Conservation (phyloP, 2,797 vertebrate species). For the Gymnoscopelus microlampas region DNA sequence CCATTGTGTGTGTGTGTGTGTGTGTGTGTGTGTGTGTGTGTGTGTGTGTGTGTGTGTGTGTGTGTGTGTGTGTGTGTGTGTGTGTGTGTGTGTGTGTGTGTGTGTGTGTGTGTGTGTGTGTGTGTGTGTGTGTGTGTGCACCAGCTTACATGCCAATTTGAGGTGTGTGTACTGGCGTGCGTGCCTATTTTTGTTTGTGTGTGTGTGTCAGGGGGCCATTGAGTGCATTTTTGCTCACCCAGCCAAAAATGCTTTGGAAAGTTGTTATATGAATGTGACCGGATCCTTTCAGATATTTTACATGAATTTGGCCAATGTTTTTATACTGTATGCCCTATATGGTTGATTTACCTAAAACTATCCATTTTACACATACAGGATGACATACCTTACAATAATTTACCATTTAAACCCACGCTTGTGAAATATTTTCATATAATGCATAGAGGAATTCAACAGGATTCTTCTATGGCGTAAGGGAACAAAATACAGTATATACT, state of each 20-base stretch:
- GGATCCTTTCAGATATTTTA: too few species aligned
- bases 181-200: too few species aligned
- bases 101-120: conserved; percentile 24
- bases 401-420: too few species aligned
- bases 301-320: too few species aligned
- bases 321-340: too few species aligned
- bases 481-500: neutral
- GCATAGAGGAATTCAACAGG: conserved; percentile 26
- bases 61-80: conserved; percentile 39
- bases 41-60: conserved; percentile 46
- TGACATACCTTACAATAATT: too few species aligned
- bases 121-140: conserved; percentile 43
- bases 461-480: conserved; percentile 25
- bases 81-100: neutral
- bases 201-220: conserved; percentile 26
- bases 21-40: conserved; percentile 45
- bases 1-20: conserved; percentile 33
- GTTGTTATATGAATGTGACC: too few species aligned
- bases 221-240: conserved; percentile 29
- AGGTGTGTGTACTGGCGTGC: conserved; percentile 10
- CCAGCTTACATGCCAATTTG: too few species aligned
- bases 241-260: neutral
- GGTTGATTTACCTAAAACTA: too few species aligned
- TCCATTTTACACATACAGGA: too few species aligned
- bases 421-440: neutral